A percentile compares a stretch with the other conserved stretches of the same genome.
Evolutionary conservation across 2,797 vertebrate species (phyloP).

Genomic region (Helicolenus hilgendorfi): DNA sequence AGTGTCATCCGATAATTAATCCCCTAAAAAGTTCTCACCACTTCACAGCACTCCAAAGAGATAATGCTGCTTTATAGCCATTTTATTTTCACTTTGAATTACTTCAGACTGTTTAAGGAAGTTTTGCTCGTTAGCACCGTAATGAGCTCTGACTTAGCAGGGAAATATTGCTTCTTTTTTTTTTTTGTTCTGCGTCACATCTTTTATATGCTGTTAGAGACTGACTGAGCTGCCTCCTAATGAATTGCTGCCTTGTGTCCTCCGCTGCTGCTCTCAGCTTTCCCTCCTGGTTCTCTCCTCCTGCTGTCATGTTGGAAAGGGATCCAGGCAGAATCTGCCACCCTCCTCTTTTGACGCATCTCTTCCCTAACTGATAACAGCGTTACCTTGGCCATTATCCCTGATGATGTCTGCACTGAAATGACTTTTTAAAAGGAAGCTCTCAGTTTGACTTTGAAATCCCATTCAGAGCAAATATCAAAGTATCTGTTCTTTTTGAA

Average conservation of each 20-base stretch:
- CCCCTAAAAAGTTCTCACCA: conserved; percentile 1
- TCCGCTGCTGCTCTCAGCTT: conserved; percentile 50
- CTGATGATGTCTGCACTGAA: conserved; percentile 45
- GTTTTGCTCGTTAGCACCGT: conserved; percentile 62
- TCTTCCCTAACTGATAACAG: conserved; percentile 62
- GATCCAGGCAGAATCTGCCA: conserved; percentile 70
- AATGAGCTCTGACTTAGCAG: conserved; percentile 71
- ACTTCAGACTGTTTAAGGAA: conserved; percentile 50
- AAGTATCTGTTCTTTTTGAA: conserved; percentile 29
- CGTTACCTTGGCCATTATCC: conserved; percentile 74
- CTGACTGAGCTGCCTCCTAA: conserved; percentile 76
- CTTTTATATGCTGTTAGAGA: conserved; percentile 68
- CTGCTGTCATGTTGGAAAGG: conserved; percentile 78
- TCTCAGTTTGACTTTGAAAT: conserved; percentile 67
- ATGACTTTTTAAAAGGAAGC: conserved; percentile 53
- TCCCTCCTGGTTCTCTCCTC: conserved; percentile 66
- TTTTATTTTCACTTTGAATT: conserved; percentile 65
- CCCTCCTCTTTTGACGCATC: conserved; percentile 62
- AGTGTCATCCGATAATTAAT: conserved; percentile 11
- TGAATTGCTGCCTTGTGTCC: conserved; percentile 67
- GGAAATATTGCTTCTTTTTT: conserved; percentile 31
- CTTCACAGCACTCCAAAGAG: not conserved
- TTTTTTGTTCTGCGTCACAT: conserved; percentile 27
- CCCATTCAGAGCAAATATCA: conserved; percentile 50
- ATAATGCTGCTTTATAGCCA: conserved; percentile 7